phyloP scores from a whole-genome alignment of 2,113 vertebrate species.

The Mixornis gularis region DNA sequence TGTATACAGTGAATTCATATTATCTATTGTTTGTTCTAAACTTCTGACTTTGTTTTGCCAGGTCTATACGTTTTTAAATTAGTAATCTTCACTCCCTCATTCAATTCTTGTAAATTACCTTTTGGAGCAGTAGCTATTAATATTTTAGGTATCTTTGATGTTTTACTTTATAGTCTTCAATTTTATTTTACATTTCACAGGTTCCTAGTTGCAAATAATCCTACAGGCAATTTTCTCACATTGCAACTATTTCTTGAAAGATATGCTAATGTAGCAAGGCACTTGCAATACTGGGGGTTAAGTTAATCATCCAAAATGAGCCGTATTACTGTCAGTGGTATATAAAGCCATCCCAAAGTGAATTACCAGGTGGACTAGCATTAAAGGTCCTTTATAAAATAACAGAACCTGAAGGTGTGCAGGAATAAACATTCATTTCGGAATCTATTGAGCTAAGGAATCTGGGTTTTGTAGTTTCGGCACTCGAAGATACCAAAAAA shows the following conservation, averaged over 20 bases:
- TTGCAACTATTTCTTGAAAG: conserved; percentile 77
- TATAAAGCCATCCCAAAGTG: conserved; percentile 74
- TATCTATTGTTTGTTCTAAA: conserved; percentile 66
- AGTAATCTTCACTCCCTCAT: conserved; percentile 67
- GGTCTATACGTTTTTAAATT: conserved; percentile 69
- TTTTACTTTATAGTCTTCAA: conserved; percentile 77
- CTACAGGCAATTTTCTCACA: conserved; percentile 78
- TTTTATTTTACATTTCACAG: conserved; percentile 83
- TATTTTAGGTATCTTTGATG: conserved; percentile 79
- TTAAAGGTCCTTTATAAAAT: conserved; percentile 68
- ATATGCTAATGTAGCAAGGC: conserved; percentile 72
- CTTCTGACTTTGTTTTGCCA: conserved; percentile 51
- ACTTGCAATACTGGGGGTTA: conserved; percentile 72
- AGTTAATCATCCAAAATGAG: conserved; percentile 81
- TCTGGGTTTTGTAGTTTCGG: conserved; percentile 57
- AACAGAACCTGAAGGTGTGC: conserved; percentile 56
- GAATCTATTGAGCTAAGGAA: conserved; percentile 52
- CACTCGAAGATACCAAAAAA: conserved; percentile 40
- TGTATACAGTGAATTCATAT: conserved; percentile 55
- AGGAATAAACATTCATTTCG: conserved; percentile 66
- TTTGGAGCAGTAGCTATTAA: conserved; percentile 75
- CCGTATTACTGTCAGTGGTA: conserved; percentile 70
- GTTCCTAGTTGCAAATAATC: conserved; percentile 78
- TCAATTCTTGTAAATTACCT: conserved; percentile 75
- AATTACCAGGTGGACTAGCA: conserved; percentile 64